Evolutionary conservation across 2,113 vertebrate genomes (phyloP), one percentile per base, ranked within the genome.

Genomic region (Phaethon lepturus): DNA sequence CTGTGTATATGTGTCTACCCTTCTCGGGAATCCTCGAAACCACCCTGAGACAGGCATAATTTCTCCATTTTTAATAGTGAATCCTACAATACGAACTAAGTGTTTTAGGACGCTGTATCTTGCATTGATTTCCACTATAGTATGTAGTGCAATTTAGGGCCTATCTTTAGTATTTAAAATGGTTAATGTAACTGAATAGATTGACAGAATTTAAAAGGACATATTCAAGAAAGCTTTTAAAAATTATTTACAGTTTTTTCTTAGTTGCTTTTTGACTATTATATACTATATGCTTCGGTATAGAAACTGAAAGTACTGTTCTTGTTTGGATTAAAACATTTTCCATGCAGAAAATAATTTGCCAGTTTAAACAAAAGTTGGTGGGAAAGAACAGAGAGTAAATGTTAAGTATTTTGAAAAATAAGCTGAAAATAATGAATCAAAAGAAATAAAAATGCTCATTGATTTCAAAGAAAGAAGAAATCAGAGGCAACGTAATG

Each of bases 351-450:
- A 85, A 75, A 90, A 42, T 38, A 35, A 84, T 68, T 73, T 67
- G 2, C 7, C 40, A 2, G 31, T 60, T 82, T 88, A 71, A 85
- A 47, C 47, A 87, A 87, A 69, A 52, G 1, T 1, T 17, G 8
- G 0, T 0, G 9, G 4, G 9, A 10, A 13, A 56, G n/a, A 14
- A 81, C 73, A 78, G 15, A 56, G 31, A 40, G 1, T 31, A 20
- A 44, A 35, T 53, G 13, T 4, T 50, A 62, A 81, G 55, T 79
- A 83, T 50, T 35, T 72, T 71, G 10, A 50, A 76, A 94, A 60
- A 35, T 11, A 68, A 33, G 4, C 6, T 22, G 26, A 72, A 79
- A 83, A 42, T 58, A 91, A 44, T 45, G 0, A 86, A 78, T 40
- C 6, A 72, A 62, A 40, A 11, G 10, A 2, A 40, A 90, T 28